These are phyloP conservation scores for Caenorhabditis imperialis DNA, from an alignment of 2,888 invertebrate species.

Conservation along the genomic window DNA sequence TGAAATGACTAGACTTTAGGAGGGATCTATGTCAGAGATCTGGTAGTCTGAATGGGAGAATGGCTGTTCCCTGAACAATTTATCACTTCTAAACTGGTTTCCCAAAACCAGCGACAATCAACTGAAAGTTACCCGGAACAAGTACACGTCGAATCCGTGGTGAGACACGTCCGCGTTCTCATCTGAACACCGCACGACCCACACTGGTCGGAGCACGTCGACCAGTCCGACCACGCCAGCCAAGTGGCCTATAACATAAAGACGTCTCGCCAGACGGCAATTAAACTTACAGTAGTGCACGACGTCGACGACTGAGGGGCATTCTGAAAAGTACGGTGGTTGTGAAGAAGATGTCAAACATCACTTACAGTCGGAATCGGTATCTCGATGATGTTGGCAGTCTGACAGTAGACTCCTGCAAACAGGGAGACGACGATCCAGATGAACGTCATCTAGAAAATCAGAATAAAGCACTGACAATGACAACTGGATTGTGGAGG, in stretches of 20 bases:
- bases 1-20: constrained; percentile 35
- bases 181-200: constrained; percentile 66
- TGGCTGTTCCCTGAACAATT: background rate
- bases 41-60: no score
- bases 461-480: no score
- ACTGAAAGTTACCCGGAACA: constrained; percentile 54
- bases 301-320: constrained; percentile 37
- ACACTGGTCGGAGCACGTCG: constrained; percentile 64
- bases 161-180: constrained; percentile 61
- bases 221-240: constrained; percentile 66
- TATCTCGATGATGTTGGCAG: constrained; percentile 45
- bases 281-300: constrained; percentile 43
- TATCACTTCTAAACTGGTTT: background rate
- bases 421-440: no score
- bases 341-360: no score
- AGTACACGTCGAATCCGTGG: constrained; percentile 48
- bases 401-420: constrained; percentile 5
- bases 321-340: constrained; percentile 37
- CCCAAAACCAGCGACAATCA: background rate
- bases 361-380: constrained; percentile 35
- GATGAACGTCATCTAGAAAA: no score
- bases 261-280: background rate
- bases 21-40: no score
- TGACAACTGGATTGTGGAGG: no score
- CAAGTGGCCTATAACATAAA: constrained; percentile 46